Conservation (phyloP, 1,140 invertebrate species). For the Mylabris phalerata region DNA sequence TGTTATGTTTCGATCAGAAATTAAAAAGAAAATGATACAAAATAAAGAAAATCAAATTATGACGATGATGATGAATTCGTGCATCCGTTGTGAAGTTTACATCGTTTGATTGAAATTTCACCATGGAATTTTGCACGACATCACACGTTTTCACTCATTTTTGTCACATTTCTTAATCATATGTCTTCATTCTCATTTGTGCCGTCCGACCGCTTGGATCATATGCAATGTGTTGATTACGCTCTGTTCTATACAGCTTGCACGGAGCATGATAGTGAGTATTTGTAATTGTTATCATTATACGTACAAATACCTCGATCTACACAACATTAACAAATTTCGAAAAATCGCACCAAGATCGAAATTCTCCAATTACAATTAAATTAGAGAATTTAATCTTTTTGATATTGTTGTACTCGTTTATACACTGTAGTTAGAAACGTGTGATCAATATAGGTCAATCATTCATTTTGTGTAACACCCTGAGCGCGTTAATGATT, state of each 20-base stretch:
- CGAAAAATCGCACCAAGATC: not conserved
- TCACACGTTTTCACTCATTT: slow-evolving; percentile 18
- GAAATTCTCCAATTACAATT: too few relatives aligned
- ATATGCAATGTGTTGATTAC: slow-evolving; percentile 35
- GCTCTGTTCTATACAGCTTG: slow-evolving; percentile 55
- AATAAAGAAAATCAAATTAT: too few relatives aligned
- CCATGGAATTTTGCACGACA: slow-evolving; percentile 20
- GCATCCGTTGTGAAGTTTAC: not conserved
- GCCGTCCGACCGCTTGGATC: slow-evolving; percentile 37
- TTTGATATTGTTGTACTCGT: too few relatives aligned
- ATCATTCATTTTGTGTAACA: too few relatives aligned
- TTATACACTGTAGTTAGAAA: too few relatives aligned
- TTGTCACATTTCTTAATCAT: slow-evolving; percentile 26
- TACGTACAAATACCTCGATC: not conserved
- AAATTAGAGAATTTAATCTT: too few relatives aligned
- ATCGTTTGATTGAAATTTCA: not conserved
- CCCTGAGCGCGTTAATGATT: slow-evolving; percentile 7
- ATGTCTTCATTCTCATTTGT: slow-evolving; percentile 37
- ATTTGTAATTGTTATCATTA: slow-evolving; percentile 36
- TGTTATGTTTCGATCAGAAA: slow-evolving; percentile 11
- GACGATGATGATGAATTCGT: slow-evolving; percentile 13
- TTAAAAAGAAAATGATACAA: too few relatives aligned
- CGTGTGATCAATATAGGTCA: too few relatives aligned
- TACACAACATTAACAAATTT: not conserved
- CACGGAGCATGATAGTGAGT: slow-evolving; percentile 79